Conservation (phyloP, 2,113 vertebrate genomes). For the Macrotus californicus region DNA sequence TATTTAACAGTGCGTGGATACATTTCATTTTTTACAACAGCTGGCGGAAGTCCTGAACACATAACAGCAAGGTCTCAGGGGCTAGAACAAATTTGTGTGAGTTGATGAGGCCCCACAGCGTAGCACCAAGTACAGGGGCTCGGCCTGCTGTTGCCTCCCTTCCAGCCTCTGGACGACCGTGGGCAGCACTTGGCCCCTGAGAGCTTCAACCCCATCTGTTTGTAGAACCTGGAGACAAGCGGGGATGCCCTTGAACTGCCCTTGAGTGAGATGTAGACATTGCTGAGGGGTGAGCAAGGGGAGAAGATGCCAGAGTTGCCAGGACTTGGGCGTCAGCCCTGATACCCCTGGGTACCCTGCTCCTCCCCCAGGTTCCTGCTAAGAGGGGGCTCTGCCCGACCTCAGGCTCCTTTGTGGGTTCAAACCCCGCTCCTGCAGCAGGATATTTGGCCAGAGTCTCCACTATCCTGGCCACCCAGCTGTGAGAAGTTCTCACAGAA, state of each 20-base stretch:
- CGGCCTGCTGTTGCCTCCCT: rapidly evolving
- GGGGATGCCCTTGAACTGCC: background rate
- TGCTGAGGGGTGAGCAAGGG: rapidly evolving
- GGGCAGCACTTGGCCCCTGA: rapidly evolving
- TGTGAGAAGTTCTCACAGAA: background rate
- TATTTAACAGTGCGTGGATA: background rate
- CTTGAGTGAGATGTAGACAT: background rate
- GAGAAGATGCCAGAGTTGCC: background rate
- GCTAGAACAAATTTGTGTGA: too few relatives aligned
- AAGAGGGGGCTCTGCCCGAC: background rate
- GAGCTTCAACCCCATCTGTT: background rate
- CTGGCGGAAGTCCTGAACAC: background rate
- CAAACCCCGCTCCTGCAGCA: rapidly evolving
- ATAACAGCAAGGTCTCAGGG: rapidly evolving
- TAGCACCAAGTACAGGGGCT: rapidly evolving
- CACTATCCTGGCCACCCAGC: too few relatives aligned
- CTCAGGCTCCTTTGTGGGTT: background rate
- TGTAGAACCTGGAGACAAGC: background rate
- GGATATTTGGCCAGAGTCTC: background rate
- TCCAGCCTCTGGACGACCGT: background rate
- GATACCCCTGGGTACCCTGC: background rate
- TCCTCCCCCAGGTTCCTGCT: background rate
- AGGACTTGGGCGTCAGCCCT: background rate
- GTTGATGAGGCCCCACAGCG: too few relatives aligned
- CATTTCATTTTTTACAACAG: background rate